Evolutionary conservation across 2,888 invertebrate genomes (phyloP).

Genomic region (Drosophila nr. fundita): DNA sequence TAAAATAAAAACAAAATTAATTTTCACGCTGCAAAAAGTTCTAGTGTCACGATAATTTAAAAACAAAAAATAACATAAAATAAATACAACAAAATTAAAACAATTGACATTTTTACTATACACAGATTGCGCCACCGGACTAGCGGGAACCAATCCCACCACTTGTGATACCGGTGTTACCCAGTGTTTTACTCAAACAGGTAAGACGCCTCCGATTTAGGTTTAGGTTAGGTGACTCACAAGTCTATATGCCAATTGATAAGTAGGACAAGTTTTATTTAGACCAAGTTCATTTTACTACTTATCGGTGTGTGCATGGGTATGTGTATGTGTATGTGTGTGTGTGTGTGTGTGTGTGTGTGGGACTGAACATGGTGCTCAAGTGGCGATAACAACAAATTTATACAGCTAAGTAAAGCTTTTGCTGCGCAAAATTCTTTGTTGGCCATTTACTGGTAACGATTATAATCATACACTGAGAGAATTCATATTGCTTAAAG

Average conservation of each 20-base stretch:
- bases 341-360: neutral
- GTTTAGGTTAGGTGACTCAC: conserved; percentile 27
- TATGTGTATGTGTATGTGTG: neutral
- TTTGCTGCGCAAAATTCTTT: conserved; percentile 5
- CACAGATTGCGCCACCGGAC: neutral
- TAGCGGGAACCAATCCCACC: fast-evolving
- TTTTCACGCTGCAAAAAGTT: too few relatives aligned
- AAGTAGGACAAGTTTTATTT: conserved; percentile 16
- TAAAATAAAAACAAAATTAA: too few relatives aligned
- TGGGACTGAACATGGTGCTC: neutral
- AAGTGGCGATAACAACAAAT: conserved; percentile 1
- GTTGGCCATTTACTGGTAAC: neutral
- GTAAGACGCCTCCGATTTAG: conserved; percentile 27
- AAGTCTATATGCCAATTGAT: conserved; percentile 6
- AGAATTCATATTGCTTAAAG: neutral
- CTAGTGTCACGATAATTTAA: too few relatives aligned
- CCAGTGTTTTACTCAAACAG: conserved; percentile 28
- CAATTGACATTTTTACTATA: neutral
- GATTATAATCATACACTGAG: neutral
- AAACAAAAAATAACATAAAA: neutral
- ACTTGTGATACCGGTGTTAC: neutral
- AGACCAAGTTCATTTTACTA: conserved; percentile 1
- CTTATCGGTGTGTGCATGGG: conserved; percentile 7
- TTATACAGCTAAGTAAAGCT: neutral
- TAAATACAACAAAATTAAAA: neutral